Base-by-base conservation (phyloP, 2,113 vertebrate genomes). In the Lycaon pictus region DNA sequence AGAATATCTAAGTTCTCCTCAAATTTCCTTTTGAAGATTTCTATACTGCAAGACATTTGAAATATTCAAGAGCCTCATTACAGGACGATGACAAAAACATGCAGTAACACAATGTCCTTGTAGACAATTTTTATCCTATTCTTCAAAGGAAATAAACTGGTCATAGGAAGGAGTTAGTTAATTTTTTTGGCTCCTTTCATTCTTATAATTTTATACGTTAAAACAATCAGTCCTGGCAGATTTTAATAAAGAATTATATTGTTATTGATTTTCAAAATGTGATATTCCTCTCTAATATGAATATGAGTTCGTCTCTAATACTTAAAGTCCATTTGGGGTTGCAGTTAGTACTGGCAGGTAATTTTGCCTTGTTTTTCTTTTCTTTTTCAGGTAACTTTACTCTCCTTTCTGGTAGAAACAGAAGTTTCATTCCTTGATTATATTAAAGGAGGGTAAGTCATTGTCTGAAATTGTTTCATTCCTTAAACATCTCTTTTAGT, bases 351-450 rank as follows among this genome's bases (percentile, higher is more conserved):
- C 20, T 58, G 67, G 51, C 13, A 62, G 55, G 16, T 97, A 88
- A 93, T 82, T 96, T 25, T 71, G 10, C n/a, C 4, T 76, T 65
- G 29, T 60, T 76, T 51, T 89, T 32, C 9, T 51, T 81, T 55
- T 60, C 83, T 81, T 29, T 56, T 32, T 69, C 98, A 99, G 99
- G 99, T 99, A 96, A 99, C 99, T 3, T 99, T 99, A 98, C 99
- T 99, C 96, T 99, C 99, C 71, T 99, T 99, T 98, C 98, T 99
- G 89, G 99, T 99, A 98, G 99, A 99, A 98, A 99, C 99, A 84
- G 99, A 99, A 98, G 99, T 99, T 98, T 99, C 99, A 98, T 99
- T 99, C 98, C 99, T 99, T 98, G 99, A 99, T 99, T 99, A 99
- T 98, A 99, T 99, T 98, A 99, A 99, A 99, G 99, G 99, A 98